phyloP scores from a whole-genome alignment of 2,888 invertebrate species.

The Bellardia pandia region DNA sequence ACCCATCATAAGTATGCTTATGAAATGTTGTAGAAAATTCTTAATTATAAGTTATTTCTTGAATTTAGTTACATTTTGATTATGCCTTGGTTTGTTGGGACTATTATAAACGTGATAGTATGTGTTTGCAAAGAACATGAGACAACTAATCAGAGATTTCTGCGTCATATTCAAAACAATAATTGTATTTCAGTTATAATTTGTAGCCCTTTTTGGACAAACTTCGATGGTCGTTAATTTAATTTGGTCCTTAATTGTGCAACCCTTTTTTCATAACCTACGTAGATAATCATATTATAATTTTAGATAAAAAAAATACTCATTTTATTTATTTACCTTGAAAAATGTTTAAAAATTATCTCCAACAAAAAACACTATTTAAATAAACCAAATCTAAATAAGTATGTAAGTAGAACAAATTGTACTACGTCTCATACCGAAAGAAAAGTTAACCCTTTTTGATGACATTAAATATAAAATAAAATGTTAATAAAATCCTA shows the following conservation, averaged over 20 bases:
- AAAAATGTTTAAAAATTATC: conserved; percentile 5
- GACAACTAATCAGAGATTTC: too few relatives aligned
- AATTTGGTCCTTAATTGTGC: not conserved
- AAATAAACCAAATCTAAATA: conserved; percentile 47
- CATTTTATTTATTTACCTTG: conserved; percentile 40
- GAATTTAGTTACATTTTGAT: too few relatives aligned
- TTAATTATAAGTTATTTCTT: too few relatives aligned
- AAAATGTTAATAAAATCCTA: conserved; percentile 57
- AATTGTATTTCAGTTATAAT: too few relatives aligned
- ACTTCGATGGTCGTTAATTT: not conserved
- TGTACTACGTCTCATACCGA: not conserved
- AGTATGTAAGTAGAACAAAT: not conserved
- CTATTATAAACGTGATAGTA: too few relatives aligned
- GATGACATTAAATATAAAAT: conserved; percentile 53
- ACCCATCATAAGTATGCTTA: too few relatives aligned
- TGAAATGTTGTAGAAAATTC: too few relatives aligned
- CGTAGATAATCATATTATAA: conserved; percentile 50
- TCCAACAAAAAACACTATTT: not conserved
- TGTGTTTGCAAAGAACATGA: too few relatives aligned
- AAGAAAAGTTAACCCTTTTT: conserved; percentile 56
- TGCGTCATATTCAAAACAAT: too few relatives aligned
- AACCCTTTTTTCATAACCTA: not conserved
- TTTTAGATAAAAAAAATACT: conserved; percentile 13
- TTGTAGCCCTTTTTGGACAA: too few relatives aligned
- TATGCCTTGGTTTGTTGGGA: too few relatives aligned